Evolutionary conservation across 2,888 invertebrate genomes (phyloP).

Genomic region (Coremacera marginata): DNA sequence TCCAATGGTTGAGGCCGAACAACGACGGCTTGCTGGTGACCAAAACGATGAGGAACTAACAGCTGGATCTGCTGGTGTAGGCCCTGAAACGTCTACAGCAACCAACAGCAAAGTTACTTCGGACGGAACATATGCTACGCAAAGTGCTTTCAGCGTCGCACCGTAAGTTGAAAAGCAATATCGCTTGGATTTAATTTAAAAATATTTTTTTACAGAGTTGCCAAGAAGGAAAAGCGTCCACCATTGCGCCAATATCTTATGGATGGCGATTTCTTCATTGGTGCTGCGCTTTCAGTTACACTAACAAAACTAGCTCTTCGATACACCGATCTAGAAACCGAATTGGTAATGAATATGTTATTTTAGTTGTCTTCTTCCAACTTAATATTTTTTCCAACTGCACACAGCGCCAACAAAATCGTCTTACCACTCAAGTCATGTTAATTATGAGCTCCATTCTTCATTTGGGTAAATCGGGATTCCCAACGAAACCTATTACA

Average conservation of each 20-base stretch:
- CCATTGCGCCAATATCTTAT: slow-evolving; percentile 88
- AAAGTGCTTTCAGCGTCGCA: slow-evolving; percentile 93
- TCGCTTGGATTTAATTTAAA: not conserved
- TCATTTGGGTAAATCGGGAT: slow-evolving; percentile 84
- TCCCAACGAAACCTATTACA: slow-evolving; percentile 85
- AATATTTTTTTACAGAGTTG: slow-evolving; percentile 63
- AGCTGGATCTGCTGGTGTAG: slow-evolving; percentile 34
- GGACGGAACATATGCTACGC: slow-evolving; percentile 98
- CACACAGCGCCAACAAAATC: slow-evolving; percentile 70
- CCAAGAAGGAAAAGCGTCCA: slow-evolving; percentile 80
- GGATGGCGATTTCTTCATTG: slow-evolving; percentile 96
- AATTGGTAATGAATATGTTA: slow-evolving; percentile 54
- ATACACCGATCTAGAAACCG: slow-evolving; percentile 71
- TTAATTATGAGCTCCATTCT: slow-evolving; percentile 88
- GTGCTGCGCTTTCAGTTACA: slow-evolving; percentile 90
- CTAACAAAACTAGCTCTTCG: slow-evolving; percentile 90
- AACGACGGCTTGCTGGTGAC: slow-evolving; percentile 81
- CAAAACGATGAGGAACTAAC: slow-evolving; percentile 71
- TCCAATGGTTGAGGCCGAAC: slow-evolving; percentile 75
- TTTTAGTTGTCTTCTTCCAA: not conserved
- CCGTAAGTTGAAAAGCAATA: slow-evolving; percentile 71
- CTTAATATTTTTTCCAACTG: not conserved
- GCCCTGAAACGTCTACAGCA: slow-evolving; percentile 28
- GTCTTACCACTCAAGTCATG: slow-evolving; percentile 85
- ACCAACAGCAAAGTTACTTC: slow-evolving; percentile 82